phyloP scores from a whole-genome alignment of 1,140 invertebrate genomes.

The Sycophila sp. region DNA sequence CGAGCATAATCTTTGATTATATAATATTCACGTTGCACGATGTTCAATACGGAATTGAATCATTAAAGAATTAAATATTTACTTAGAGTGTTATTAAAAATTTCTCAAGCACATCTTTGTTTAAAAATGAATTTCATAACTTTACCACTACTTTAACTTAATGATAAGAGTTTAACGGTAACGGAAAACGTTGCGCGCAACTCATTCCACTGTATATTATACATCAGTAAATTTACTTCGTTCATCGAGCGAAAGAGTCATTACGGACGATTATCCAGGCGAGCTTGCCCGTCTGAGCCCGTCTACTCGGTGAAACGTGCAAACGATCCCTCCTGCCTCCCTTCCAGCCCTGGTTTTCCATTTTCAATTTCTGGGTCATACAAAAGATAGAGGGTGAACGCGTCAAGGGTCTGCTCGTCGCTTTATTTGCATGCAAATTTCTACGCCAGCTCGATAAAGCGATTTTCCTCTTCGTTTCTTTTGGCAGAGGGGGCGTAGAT shows the following conservation, averaged over 20 bases:
- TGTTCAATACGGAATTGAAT: too few species aligned
- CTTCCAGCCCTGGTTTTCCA: not conserved
- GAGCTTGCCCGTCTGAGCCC: not conserved
- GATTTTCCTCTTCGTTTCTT: not conserved
- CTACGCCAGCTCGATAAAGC: not conserved
- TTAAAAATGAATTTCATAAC: not conserved
- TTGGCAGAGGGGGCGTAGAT: not conserved
- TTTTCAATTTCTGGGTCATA: slow-evolving; percentile 16
- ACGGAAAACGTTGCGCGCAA: too few species aligned
- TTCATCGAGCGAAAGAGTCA: not conserved
- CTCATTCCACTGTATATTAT: too few species aligned
- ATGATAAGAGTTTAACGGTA: too few species aligned
- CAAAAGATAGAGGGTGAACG: not conserved
- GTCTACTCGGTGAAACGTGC: not conserved
- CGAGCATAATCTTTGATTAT: too few species aligned
- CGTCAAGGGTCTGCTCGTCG: not conserved
- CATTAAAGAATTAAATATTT: too few species aligned
- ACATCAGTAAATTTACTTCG: not conserved
- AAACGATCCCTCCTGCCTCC: not conserved
- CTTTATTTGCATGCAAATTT: slow-evolving; percentile 18
- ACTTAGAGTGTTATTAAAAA: too few species aligned
- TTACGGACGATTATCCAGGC: slow-evolving; percentile 6
- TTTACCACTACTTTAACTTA: not conserved
- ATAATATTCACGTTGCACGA: too few species aligned
- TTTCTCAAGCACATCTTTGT: too few species aligned